Evolutionary conservation across 2,113 vertebrate species (phyloP).

Genomic region (Phylloscopus trochilus): DNA sequence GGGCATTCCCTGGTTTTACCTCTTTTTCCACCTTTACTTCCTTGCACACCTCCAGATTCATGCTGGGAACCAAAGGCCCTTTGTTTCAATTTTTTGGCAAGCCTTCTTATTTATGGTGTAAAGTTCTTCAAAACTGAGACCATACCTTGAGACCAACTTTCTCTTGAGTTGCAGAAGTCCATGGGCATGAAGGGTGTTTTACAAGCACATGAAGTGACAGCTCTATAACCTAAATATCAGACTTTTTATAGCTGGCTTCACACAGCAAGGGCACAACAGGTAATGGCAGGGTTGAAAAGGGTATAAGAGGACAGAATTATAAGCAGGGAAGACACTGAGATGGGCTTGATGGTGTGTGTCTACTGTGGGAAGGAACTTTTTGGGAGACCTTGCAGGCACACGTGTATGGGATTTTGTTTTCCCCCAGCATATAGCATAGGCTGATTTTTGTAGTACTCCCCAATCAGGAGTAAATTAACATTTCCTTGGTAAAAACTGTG

Average conservation of each 20-base stretch:
- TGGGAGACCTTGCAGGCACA: not conserved
- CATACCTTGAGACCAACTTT: not conserved
- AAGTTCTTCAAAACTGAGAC: not conserved
- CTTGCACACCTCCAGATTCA: not conserved
- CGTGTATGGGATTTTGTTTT: rapidly evolving
- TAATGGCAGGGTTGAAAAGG: not conserved
- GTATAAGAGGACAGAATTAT: not conserved
- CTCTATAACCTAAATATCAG: not conserved
- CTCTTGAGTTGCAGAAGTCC: not conserved
- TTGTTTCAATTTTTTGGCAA: not conserved
- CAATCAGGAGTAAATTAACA: not conserved
- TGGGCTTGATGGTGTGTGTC: not conserved
- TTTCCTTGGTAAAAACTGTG: slow-evolving; percentile 7
- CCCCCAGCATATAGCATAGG: not conserved
- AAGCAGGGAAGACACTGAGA: not conserved
- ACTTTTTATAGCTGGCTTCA: not conserved
- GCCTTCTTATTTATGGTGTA: not conserved
- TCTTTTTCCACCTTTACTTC: not conserved
- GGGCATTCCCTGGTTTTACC: not conserved
- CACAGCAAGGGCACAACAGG: not conserved
- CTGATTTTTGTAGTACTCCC: not conserved
- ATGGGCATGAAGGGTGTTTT: not conserved
- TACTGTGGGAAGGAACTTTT: not conserved
- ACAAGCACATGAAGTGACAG: not conserved
- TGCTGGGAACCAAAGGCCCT: not conserved